A percentile compares a stretch with the other conserved stretches of the same genome.
Conservation (phyloP, 2,888 invertebrate species). For the Ernsta delagoae region DNA sequence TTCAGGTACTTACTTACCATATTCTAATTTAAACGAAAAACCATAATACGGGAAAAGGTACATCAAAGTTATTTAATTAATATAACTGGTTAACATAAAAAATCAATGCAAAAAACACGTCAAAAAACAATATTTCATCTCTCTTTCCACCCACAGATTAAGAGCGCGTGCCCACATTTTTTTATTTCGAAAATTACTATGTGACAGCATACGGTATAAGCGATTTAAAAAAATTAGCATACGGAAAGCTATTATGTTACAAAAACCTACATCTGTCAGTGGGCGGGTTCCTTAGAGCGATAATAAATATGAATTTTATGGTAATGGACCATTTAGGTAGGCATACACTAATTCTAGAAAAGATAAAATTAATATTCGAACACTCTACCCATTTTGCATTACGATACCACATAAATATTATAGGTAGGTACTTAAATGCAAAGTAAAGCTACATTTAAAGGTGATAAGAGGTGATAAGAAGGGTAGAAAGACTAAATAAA, state of each 20-base stretch:
- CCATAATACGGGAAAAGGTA: no score
- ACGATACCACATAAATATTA: no score
- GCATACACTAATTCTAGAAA: slow-evolving; percentile 14
- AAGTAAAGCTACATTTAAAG: no score
- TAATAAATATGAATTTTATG: slow-evolving; percentile 22
- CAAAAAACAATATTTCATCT: background rate
- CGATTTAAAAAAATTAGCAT: slow-evolving; percentile 69
- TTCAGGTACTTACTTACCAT: no score
- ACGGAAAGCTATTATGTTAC: slow-evolving; percentile 61
- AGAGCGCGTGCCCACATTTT: slow-evolving; percentile 75
- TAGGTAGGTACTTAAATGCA: no score
- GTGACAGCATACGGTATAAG: slow-evolving; percentile 51
- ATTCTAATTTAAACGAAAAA: no score
- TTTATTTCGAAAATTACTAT: slow-evolving; percentile 62
- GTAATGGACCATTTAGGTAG: slow-evolving; percentile 19
- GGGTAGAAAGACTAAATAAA: no score
- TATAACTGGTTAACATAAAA: no score
- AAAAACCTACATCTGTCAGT: slow-evolving; percentile 67
- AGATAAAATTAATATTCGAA: slow-evolving; percentile 17
- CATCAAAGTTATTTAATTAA: no score
- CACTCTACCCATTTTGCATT: background rate
- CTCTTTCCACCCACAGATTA: slow-evolving; percentile 36
- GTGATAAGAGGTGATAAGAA: no score
- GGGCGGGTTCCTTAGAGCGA: slow-evolving; percentile 55
- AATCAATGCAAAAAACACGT: background rate